Percentiles rank a stretch among this genome's conserved stretches.
Conservation (phyloP, 2,888 invertebrate genomes). For the Sinopyrophorus schimmeli region DNA sequence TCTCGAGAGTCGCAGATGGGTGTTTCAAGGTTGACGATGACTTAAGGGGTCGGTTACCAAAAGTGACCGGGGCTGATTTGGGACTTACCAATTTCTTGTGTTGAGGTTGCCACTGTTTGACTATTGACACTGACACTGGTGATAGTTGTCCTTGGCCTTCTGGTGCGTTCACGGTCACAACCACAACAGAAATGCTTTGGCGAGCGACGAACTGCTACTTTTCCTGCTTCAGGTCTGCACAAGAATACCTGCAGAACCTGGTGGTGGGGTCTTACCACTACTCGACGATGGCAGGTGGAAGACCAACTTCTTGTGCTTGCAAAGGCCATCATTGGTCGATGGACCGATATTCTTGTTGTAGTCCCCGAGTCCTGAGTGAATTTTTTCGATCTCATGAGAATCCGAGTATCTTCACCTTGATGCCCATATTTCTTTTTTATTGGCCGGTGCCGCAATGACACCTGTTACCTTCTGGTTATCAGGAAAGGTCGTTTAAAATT, state of each 20-base stretch:
- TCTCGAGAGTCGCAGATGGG: too few species aligned
- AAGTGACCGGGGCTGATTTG: too few species aligned
- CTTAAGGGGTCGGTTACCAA: too few species aligned
- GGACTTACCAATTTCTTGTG: slow-evolving; percentile 36
- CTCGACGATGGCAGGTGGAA: slow-evolving; percentile 50
- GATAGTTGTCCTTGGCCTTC: slow-evolving; percentile 51
- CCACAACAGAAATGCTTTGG: slow-evolving; percentile 55
- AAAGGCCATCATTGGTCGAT: slow-evolving; percentile 45
- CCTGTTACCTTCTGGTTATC: slow-evolving; percentile 5
- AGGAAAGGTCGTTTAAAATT: background rate
- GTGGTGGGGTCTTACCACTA: slow-evolving; percentile 51
- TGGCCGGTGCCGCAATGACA: slow-evolving; percentile 1
- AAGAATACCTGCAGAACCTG: slow-evolving; percentile 42
- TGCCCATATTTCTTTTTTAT: slow-evolving; percentile 13
- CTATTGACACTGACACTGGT: slow-evolving; percentile 50
- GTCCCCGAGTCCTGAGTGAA: slow-evolving; percentile 29
- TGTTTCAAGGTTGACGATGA: too few species aligned
- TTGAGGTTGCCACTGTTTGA: slow-evolving; percentile 21
- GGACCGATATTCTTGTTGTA: slow-evolving; percentile 32
- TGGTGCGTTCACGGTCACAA: slow-evolving; percentile 54
- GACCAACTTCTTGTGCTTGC: slow-evolving; percentile 38
- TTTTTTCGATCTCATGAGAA: slow-evolving; percentile 24
- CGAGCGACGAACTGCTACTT: slow-evolving; percentile 55
- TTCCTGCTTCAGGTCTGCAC: slow-evolving; percentile 49
- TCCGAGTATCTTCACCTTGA: slow-evolving; percentile 8